phyloP scores from a whole-genome alignment of 2,888 invertebrate species.

The Papilio demoleus region DNA sequence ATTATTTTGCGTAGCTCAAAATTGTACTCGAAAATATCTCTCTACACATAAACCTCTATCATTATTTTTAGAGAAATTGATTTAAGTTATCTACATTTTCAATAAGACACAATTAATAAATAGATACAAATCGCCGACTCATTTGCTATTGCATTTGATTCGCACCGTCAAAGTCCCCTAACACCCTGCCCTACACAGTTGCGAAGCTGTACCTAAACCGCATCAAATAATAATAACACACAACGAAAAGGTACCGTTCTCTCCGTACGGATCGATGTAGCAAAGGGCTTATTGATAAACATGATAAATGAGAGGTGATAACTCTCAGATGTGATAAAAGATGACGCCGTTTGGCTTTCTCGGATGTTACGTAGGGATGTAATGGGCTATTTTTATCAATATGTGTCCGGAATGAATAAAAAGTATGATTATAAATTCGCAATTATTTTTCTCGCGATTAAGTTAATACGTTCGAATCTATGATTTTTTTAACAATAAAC shows the following conservation, averaged over 20 bases:
- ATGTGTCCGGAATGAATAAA: not conserved
- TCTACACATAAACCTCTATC: too few species aligned
- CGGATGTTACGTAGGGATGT: not conserved
- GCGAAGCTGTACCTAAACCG: conserved; percentile 65
- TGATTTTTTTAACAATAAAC: too few species aligned
- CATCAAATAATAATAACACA: conserved; percentile 72
- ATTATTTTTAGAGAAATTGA: too few species aligned
- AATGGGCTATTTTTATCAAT: conserved; percentile 2
- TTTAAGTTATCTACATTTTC: too few species aligned
- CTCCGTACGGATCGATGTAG: conserved; percentile 52
- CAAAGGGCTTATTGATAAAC: conserved; percentile 59
- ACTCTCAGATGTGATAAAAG: conserved; percentile 35
- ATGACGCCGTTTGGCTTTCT: conserved; percentile 20
- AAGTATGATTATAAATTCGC: not conserved
- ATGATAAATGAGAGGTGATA: conserved; percentile 48
- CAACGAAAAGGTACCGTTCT: conserved; percentile 55
- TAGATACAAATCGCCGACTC: not conserved
- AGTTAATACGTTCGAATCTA: too few species aligned
- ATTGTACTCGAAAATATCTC: too few species aligned
- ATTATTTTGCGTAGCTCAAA: too few species aligned
- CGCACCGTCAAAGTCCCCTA: conserved; percentile 48
- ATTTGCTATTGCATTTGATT: conserved; percentile 44
- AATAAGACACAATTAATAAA: not conserved
- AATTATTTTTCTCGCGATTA: not conserved
- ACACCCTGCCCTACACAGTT: conserved; percentile 50